Evolutionary conservation across 2,888 invertebrate genomes (phyloP).

Genomic region (Listrodromus nycthemerus): DNA sequence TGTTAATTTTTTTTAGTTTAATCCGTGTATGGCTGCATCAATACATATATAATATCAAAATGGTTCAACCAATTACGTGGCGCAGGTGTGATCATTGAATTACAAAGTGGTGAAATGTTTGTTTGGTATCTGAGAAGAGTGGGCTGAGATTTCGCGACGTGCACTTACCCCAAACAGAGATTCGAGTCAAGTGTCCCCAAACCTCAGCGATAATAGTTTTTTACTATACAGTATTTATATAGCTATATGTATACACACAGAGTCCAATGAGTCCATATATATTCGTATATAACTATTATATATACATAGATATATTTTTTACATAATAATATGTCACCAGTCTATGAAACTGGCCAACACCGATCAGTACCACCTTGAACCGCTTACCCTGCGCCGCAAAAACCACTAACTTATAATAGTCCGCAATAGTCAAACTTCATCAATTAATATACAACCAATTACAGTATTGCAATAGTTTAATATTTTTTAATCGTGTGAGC

Average conservation of each 20-base stretch:
- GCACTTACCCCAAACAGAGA: slow-evolving; percentile 56
- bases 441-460: slow-evolving; percentile 79
- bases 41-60: slow-evolving; percentile 51
- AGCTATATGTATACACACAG: slow-evolving; percentile 78
- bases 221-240: slow-evolving; percentile 82
- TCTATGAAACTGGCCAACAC: slow-evolving; percentile 47
- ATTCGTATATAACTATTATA: slow-evolving; percentile 47
- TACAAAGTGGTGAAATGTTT: slow-evolving; percentile 20
- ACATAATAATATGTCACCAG: slow-evolving; percentile 62
- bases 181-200: slow-evolving; percentile 60
- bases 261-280: slow-evolving; percentile 56
- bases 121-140: neutral
- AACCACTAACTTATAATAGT: slow-evolving; percentile 75
- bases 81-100: slow-evolving; percentile 51
- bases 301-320: slow-evolving; percentile 50
- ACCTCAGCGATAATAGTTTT: slow-evolving; percentile 79
- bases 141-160: slow-evolving; percentile 47
- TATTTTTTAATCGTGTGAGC: slow-evolving; percentile 75
- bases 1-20: slow-evolving; percentile 14
- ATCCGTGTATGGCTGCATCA: slow-evolving; percentile 64
- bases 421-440: slow-evolving; percentile 82
- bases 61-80: slow-evolving; percentile 60
- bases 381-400: slow-evolving; percentile 34
- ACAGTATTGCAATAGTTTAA: slow-evolving; percentile 84
- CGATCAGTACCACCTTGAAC: slow-evolving; percentile 41